Evolutionary conservation across 2,797 vertebrate genomes (phyloP), one percentile per base, ranked within the genome.

Genomic region (Molossus alvarezi): DNA sequence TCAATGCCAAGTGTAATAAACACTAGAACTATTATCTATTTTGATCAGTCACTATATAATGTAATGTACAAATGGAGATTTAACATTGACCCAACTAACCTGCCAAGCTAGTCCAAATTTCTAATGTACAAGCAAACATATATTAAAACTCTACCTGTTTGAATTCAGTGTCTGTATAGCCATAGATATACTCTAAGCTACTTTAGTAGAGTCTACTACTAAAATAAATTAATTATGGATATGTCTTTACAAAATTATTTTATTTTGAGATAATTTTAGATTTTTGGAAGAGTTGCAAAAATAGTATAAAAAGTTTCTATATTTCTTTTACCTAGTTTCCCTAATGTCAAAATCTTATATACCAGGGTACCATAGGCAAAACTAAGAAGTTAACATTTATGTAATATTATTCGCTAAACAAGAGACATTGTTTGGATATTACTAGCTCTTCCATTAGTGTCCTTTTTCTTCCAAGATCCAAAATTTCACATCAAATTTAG

Each of bases 221-320:
- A 60, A 86, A 97, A 86, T 12, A 20, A 95, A 81, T 71, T 48
- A 58, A n/a, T 71, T 87, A 77, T 51, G 37, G 27, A 60, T 65
- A 58, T 8, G 1, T 64, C 18, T 79, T 67, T 91, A 91, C 45
- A 55, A 64, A 41, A 6, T 11, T 27, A 62, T 85, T 80, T 69
- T 15, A 80, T 90, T 79, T 51, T 88, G 37, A 72, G 69, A 71
- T 75, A 65, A 58, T 88, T 75, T 93, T 85, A 76, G 37, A 72
- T 27, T 81, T 91, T 53, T 10, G 9, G 17, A 90, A 89, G 29
- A 65, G 45, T 58, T 91, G 27, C 9, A 71, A 88, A 94, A 72
- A 20, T 75, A 23, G 9, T 65, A 57, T 69, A 77, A 53, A 76
- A 84, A 8, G 5, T 33, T 85, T 76, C 64, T 15, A 11, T 58